Conservation (phyloP, 2,113 vertebrate genomes). For the Rhizomys pruinosus region DNA sequence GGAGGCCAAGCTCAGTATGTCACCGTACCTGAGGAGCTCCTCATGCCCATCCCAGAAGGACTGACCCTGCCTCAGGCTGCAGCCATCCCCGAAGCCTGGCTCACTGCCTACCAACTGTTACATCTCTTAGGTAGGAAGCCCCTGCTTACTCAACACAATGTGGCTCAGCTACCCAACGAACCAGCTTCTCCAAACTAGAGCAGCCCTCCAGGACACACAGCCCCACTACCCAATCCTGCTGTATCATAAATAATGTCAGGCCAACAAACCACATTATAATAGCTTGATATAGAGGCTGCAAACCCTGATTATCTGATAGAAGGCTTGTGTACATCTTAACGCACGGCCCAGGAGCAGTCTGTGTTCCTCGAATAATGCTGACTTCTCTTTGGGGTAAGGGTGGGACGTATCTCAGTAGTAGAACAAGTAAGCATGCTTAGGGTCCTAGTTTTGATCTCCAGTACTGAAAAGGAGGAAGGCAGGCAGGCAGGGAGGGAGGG, state of each 20-base stretch:
- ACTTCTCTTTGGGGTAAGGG: not conserved
- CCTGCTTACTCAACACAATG: not conserved
- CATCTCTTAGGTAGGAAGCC: constrained; percentile 87
- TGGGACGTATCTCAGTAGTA: not conserved
- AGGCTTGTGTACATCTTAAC: not conserved
- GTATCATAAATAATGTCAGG: not conserved
- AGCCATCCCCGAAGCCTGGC: constrained; percentile 92
- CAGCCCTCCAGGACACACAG: not conserved
- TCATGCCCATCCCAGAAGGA: constrained; percentile 87
- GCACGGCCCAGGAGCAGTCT: not conserved
- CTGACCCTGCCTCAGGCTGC: constrained; percentile 89
- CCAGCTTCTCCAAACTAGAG: not conserved
- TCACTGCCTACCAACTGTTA: constrained; percentile 92
- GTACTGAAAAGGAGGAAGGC: not conserved
- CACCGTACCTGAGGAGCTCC: constrained; percentile 86
- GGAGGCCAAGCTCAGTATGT: constrained; percentile 93
- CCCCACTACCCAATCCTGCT: not conserved
- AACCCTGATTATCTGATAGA: not conserved
- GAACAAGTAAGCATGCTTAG: not conserved
- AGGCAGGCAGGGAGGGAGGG: not conserved
- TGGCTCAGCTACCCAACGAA: not conserved
- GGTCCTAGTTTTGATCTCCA: not conserved
- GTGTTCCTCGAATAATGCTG: not conserved
- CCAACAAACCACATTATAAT: not conserved
- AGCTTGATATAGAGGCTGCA: not conserved